phyloP scores from a whole-genome alignment of 2,888 invertebrate species.

The Xanthorhoe spadicearia region DNA sequence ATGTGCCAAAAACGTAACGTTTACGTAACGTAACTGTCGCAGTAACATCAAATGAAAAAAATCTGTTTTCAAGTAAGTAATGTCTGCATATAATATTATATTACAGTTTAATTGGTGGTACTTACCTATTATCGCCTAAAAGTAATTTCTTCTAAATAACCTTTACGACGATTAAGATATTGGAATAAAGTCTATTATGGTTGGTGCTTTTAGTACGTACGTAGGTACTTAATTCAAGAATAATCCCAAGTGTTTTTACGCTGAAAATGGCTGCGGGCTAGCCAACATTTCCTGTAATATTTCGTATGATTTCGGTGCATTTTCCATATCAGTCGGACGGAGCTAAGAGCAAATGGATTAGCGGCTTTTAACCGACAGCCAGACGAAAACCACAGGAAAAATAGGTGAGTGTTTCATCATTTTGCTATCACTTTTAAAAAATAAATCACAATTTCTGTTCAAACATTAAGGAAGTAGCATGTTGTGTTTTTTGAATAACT shows the following conservation, averaged over 20 bases:
- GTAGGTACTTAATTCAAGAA: background rate
- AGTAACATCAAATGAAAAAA: too few relatives aligned
- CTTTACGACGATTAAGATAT: too few relatives aligned
- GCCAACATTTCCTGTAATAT: constrained; percentile 47
- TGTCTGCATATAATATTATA: too few relatives aligned
- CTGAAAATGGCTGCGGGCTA: constrained; percentile 26
- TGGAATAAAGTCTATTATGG: too few relatives aligned
- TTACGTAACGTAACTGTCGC: too few relatives aligned
- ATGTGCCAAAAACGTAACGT: too few relatives aligned
- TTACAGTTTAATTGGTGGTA: too few relatives aligned
- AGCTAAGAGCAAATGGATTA: constrained; percentile 74
- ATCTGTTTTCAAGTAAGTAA: too few relatives aligned
- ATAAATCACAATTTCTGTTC: background rate
- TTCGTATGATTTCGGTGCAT: constrained; percentile 56
- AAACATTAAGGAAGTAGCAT: too few relatives aligned
- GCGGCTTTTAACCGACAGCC: constrained; percentile 65
- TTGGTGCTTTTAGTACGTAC: background rate
- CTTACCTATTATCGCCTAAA: too few relatives aligned
- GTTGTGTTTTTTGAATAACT: too few relatives aligned
- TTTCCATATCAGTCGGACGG: constrained; percentile 51
- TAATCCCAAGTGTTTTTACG: background rate
- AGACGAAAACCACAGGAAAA: constrained; percentile 45
- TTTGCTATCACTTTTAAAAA: constrained; percentile 7
- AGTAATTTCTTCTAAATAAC: too few relatives aligned
- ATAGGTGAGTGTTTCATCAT: constrained; percentile 33